Evolutionary conservation across 2,113 vertebrate species (phyloP).

Genomic region (Lepisosteus osseus): DNA sequence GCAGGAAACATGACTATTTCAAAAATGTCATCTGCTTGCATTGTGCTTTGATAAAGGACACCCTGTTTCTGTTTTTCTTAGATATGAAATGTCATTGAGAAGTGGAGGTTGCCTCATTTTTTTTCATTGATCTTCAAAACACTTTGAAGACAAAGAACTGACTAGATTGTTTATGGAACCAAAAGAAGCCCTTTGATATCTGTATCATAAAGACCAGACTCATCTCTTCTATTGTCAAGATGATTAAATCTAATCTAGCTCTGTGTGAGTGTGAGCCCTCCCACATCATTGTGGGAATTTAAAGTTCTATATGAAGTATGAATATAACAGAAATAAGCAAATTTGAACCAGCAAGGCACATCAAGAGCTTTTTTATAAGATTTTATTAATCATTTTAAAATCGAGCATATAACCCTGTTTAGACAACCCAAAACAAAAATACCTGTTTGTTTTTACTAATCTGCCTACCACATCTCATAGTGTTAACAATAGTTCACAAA

Average conservation of each 20-base stretch:
- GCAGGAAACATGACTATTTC: slow-evolving; percentile 18
- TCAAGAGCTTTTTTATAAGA: too few relatives aligned
- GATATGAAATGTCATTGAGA: slow-evolving; percentile 32
- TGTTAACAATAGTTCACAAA: too few relatives aligned
- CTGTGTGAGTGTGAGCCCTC: not conserved
- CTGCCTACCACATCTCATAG: too few relatives aligned
- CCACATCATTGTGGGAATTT: not conserved
- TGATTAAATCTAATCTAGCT: not conserved
- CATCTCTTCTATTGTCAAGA: not conserved
- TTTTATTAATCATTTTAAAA: too few relatives aligned
- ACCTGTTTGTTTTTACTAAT: too few relatives aligned
- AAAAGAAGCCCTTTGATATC: not conserved
- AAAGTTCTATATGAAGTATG: too few relatives aligned
- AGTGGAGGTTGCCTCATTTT: slow-evolving; percentile 15
- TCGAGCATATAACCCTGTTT: too few relatives aligned
- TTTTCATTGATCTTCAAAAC: slow-evolving; percentile 26
- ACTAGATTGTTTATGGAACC: slow-evolving; percentile 12
- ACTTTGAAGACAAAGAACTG: slow-evolving; percentile 16
- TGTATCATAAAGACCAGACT: not conserved
- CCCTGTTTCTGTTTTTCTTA: slow-evolving; percentile 10
- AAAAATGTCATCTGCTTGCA: slow-evolving; percentile 45
- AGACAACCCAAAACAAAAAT: too few relatives aligned
- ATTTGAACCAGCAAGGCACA: too few relatives aligned
- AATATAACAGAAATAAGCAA: too few relatives aligned
- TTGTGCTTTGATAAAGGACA: slow-evolving; percentile 42